Percentiles rank a stretch among this genome's conserved stretches.
Conservation (phyloP, 2,113 vertebrate species). For the Nothobranchius kuhntae region DNA sequence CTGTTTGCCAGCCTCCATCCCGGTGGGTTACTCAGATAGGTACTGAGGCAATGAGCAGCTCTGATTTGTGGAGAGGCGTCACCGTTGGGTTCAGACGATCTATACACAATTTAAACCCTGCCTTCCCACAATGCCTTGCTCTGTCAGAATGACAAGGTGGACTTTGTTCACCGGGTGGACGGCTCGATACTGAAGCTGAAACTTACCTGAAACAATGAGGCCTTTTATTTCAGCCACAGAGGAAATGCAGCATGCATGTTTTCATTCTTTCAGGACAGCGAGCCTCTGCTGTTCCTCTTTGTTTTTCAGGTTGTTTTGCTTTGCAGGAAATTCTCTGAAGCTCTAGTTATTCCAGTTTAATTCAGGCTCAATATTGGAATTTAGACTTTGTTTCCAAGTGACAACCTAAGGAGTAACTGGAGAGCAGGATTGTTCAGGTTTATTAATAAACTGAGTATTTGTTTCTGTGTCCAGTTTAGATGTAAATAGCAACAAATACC, state of each 20-base stretch:
- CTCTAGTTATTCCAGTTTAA: slow-evolving; percentile 16
- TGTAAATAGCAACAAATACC: no score
- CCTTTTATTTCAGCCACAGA: slow-evolving; percentile 56
- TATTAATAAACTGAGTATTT: neutral
- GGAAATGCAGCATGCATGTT: slow-evolving; percentile 41
- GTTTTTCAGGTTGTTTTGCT: slow-evolving; percentile 40
- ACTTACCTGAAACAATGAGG: slow-evolving; percentile 74
- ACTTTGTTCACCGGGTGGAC: neutral
- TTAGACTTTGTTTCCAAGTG: neutral
- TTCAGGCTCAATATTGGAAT: neutral
- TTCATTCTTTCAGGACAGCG: slow-evolving; percentile 25
- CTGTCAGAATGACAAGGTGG: slow-evolving; percentile 23
- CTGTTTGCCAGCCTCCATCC: slow-evolving; percentile 48
- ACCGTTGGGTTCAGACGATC: slow-evolving; percentile 26
- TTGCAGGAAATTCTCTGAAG: slow-evolving; percentile 24
- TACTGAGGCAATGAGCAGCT: slow-evolving; percentile 8
- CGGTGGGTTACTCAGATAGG: slow-evolving; percentile 19
- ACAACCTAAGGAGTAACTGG: neutral
- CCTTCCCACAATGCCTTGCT: slow-evolving; percentile 52
- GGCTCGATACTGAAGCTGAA: slow-evolving; percentile 63
- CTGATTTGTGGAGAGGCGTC: slow-evolving; percentile 57
- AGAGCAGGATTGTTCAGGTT: neutral
- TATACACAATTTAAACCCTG: slow-evolving; percentile 39
- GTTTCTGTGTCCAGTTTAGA: no score
- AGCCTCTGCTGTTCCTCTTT: slow-evolving; percentile 12